Evolutionary conservation across 2,888 invertebrate genomes (phyloP), one percentile per base, ranked within the genome.

Genomic region (Drosophila rellima): DNA sequence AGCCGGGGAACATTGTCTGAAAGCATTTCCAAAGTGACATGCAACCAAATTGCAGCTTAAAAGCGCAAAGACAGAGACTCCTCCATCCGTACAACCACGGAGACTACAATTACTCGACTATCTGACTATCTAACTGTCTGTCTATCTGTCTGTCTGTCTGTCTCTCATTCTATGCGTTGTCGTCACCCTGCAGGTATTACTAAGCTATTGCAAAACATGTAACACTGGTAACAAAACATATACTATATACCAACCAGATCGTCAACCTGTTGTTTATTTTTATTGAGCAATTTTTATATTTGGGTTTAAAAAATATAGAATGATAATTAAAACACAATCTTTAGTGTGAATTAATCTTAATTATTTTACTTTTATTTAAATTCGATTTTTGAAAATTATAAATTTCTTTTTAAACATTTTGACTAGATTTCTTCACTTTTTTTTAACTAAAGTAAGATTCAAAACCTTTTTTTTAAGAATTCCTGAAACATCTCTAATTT

Each of bases 1-100:
- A 72, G 75, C 68, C 54, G 37, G 75, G 72, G 77, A 47, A 72
- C 72, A 75, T 63, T 78, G 86, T 82, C 82, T 85, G 80, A 82
- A 82, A 82, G 82, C 82, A 82, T 85, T 82, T 85, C 56, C 69
- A 61, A 80, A 86, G 74, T 82, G 82, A 82, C 82, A 86, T 76
- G 82, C 86, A 82, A 82, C 79, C 83, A 83, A 82, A 86, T 86
- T 86, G 83, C 81, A 86, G 73, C 83, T 82, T 82, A 80, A 85
- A 67, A 75, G 83, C 73, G 73, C 66, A 78, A 73, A 73, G 76
- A 74, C 79, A 79, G 54, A 57, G 31, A 50, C 54, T 37, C 33
- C 33, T 31, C 40, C 50, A 50, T 26, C 11, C 5, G 17, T 31
- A 33, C 20, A 33, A 18, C 40, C 40, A 40, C 29, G 35, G 42